Percentiles rank a stretch among this genome's conserved stretches.
Conservation (phyloP, 1,140 invertebrate genomes). For the Cydia splendana region DNA sequence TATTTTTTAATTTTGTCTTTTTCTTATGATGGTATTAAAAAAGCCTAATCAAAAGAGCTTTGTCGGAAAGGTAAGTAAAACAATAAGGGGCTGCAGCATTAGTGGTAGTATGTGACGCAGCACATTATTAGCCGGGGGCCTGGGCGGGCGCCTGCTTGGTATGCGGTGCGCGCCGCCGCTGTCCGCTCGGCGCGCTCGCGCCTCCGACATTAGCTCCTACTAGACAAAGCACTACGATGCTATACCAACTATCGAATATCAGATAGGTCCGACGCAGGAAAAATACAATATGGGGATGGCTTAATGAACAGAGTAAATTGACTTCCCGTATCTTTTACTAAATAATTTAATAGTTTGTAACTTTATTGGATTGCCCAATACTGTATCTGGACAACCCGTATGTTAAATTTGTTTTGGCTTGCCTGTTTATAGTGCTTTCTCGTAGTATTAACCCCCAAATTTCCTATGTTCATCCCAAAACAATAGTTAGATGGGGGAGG, state of each 20-base stretch:
- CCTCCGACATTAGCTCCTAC: constrained; percentile 10
- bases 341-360: too few species aligned
- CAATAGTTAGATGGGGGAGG: too few species aligned
- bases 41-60: not conserved
- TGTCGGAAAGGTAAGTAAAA: not conserved
- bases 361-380: too few species aligned
- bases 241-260: not conserved
- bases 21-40: not conserved
- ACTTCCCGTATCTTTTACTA: not conserved
- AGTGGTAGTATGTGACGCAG: constrained; percentile 7
- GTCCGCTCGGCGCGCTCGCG: constrained; percentile 16
- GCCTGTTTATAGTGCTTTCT: too few species aligned
- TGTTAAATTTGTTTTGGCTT: too few species aligned
- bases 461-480: too few species aligned
- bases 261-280: not conserved
- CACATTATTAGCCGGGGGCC: constrained; percentile 12
- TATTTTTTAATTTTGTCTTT: not conserved
- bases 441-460: too few species aligned
- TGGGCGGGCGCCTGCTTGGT: constrained; percentile 2
- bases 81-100: constrained; percentile 13
- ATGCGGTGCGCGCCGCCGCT: constrained; percentile 1
- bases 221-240: constrained; percentile 11
- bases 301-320: not conserved
- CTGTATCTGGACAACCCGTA: too few species aligned
- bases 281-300: not conserved